These are phyloP conservation scores for Arremon brunneinucha DNA, from an alignment of 2,797 vertebrate species.

Conservation along the genomic window DNA sequence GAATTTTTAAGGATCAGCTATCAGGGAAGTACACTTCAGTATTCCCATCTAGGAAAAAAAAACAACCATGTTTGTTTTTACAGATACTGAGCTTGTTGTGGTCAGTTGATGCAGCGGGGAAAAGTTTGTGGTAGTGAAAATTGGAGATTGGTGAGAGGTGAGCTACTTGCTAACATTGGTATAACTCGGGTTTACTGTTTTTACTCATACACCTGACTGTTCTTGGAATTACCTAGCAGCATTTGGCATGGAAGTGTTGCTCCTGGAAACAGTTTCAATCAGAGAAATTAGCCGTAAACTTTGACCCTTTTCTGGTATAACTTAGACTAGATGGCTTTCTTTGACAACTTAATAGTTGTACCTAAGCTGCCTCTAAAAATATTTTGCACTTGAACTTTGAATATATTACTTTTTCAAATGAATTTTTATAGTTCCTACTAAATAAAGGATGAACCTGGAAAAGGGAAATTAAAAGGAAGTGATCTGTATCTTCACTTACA, in stretches of 20 bases:
- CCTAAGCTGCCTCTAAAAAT: slow-evolving; percentile 1
- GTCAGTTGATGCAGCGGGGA: neutral
- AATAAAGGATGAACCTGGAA: neutral
- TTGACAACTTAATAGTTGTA: slow-evolving; percentile 1
- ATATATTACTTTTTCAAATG: neutral
- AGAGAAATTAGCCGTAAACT: neutral
- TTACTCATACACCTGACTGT: neutral
- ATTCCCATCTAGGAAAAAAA: neutral
- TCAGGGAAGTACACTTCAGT: neutral
- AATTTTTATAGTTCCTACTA: neutral
- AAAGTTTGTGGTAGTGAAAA: neutral
- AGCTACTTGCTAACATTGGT: neutral
- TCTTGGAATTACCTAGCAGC: neutral
- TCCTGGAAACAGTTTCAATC: neutral
- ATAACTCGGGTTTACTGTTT: neutral
- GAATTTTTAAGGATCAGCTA: neutral
- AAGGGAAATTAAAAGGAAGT: neutral
- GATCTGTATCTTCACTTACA: neutral
- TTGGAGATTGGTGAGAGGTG: neutral
- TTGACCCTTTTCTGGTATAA: neutral
- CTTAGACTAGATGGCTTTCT: neutral
- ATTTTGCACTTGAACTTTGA: slow-evolving; percentile 15
- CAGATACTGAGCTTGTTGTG: neutral
- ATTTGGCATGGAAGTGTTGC: neutral
- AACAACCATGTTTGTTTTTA: neutral